Percentiles rank a stretch among this genome's conserved stretches.
Evolutionary conservation across 2,797 vertebrate species (phyloP).

Genomic region (Erethizon dorsatum): DNA sequence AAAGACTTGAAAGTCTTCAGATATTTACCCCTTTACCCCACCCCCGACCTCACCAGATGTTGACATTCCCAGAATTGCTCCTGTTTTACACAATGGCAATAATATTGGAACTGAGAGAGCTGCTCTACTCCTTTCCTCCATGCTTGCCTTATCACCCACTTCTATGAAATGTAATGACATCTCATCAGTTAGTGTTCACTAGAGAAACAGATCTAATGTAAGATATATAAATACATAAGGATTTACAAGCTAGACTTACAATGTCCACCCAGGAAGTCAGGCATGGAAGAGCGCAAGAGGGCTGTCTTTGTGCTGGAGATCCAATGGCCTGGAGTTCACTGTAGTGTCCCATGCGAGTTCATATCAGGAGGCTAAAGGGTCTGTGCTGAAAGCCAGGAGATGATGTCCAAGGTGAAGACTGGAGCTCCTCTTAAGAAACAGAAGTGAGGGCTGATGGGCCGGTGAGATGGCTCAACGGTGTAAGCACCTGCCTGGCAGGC

Average conservation of each 20-base stretch:
- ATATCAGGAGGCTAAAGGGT: neutral
- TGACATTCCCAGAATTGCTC: neutral
- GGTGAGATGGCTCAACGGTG: no score
- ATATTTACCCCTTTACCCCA: neutral
- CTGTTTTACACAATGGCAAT: neutral
- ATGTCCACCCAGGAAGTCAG: neutral
- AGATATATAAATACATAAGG: neutral
- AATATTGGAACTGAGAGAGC: neutral
- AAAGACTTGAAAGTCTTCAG: neutral
- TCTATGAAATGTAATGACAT: neutral
- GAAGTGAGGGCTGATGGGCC: neutral
- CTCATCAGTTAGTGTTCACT: neutral
- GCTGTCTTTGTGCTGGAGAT: neutral
- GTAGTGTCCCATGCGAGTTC: no score
- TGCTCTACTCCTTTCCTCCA: neutral
- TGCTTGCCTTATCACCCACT: neutral
- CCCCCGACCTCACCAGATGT: accelerated
- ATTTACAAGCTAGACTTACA: neutral
- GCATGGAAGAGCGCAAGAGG: neutral
- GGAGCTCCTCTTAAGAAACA: neutral
- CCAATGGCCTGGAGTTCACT: neutral
- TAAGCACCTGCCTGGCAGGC: no score
- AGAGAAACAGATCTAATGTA: neutral
- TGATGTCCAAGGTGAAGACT: neutral
- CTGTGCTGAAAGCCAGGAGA: neutral